Percentiles rank a stretch among this genome's conserved stretches.
Conservation (phyloP, 64 coral and sea anemone genomes). For the Actinia equina region DNA sequence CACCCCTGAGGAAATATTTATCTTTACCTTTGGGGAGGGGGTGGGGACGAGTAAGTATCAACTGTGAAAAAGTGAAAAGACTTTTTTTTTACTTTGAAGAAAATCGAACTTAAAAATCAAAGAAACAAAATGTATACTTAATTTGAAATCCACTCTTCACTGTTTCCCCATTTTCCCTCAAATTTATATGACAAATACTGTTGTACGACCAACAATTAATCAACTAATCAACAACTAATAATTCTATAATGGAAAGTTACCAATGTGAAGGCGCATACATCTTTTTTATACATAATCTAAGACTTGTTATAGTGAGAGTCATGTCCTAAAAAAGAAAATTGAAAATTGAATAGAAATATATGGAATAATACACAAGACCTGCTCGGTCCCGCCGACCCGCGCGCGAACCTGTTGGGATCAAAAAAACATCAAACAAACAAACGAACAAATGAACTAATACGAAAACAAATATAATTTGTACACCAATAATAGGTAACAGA, state of each 20-base stretch:
- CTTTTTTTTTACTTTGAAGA: not conserved
- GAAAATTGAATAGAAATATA: not conserved
- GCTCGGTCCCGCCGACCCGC: slow-evolving; percentile 14
- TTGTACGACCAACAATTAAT: not conserved
- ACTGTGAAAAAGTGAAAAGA: not conserved
- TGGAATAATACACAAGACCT: not conserved
- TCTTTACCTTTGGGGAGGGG: not conserved
- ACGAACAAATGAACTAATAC: not conserved
- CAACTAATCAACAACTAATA: not conserved
- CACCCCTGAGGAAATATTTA: not conserved
- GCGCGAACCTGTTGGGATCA: not conserved
- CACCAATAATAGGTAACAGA: not conserved
- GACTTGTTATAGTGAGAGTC: too few relatives aligned
- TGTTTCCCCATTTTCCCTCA: not conserved
- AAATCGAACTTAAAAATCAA: not conserved
- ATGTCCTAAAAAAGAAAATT: not conserved
- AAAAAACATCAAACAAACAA: too few relatives aligned
- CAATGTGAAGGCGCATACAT: not conserved
- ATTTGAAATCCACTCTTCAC: not conserved
- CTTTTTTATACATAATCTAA: not conserved
- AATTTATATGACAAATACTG: not conserved
- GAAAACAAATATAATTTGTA: not conserved
- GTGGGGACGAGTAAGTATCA: not conserved
- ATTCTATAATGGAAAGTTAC: not conserved
- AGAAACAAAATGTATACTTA: not conserved